phyloP scores from a whole-genome alignment of 2,797 vertebrate species.

The Taenioides sp. region DNA sequence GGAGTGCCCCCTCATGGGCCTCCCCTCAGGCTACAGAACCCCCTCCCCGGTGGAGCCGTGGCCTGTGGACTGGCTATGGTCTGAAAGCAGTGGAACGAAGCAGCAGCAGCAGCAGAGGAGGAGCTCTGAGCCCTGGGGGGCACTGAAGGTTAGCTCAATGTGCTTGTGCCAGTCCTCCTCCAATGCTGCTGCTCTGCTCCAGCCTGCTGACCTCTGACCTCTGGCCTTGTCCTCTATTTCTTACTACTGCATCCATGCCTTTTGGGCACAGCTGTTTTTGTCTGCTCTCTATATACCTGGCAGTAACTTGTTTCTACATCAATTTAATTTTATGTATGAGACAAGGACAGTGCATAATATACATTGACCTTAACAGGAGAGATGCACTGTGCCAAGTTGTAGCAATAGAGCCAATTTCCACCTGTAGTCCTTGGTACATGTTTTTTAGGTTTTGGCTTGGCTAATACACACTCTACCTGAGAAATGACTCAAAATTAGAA shows the following conservation, averaged over 20 bases:
- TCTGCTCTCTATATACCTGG: neutral
- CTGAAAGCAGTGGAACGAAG: conserved; percentile 70
- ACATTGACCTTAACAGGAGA: too few species aligned
- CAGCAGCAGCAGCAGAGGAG: conserved; percentile 76
- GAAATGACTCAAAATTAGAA: too few species aligned
- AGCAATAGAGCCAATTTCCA: too few species aligned
- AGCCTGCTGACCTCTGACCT: neutral
- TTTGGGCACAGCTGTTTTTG: neutral
- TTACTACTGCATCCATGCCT: neutral
- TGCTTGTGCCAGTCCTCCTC: conserved; percentile 36
- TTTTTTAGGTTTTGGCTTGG: neutral
- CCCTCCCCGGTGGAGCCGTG: conserved; percentile 66
- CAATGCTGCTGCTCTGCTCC: conserved; percentile 23
- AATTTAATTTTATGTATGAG: too few species aligned
- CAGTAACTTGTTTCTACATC: neutral
- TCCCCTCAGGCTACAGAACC: conserved; percentile 71
- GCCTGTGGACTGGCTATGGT: conserved; percentile 75
- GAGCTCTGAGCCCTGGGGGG: conserved; percentile 81
- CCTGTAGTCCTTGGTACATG: too few species aligned
- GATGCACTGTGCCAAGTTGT: too few species aligned
- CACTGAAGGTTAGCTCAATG: conserved; percentile 83
- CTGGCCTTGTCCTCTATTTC: neutral
- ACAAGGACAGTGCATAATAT: too few species aligned
- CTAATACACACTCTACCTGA: neutral
- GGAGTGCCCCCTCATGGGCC: conserved; percentile 78